A percentile compares a stretch with the other conserved stretches of the same genome.
phyloP scores from a whole-genome alignment of 2,797 vertebrate genomes.

The Falco berigora region DNA sequence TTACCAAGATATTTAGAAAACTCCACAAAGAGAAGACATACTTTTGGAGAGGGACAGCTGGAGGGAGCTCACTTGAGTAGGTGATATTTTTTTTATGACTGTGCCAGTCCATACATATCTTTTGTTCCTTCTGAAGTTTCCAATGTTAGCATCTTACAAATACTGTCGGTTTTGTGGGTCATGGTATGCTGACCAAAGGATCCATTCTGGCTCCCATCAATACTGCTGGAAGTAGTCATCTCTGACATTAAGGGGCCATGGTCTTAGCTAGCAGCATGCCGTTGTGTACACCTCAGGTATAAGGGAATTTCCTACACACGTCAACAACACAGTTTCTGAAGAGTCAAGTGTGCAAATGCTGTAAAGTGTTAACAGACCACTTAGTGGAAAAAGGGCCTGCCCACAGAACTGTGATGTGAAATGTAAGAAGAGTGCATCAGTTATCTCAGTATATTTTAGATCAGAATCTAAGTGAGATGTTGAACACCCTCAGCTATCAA shows the following conservation, averaged over 20 bases:
- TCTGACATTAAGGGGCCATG: not conserved
- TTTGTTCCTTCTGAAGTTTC: not conserved
- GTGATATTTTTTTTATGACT: not conserved
- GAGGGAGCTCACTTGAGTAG: not conserved
- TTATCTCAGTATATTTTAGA: not conserved
- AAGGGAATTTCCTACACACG: not conserved
- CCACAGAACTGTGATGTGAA: not conserved
- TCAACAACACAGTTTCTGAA: not conserved
- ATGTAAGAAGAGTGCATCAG: not conserved
- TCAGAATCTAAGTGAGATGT: not conserved
- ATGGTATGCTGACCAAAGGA: not conserved
- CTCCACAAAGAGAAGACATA: not conserved
- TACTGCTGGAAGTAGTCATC: not conserved
- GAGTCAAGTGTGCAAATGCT: not conserved
- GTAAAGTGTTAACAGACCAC: not conserved
- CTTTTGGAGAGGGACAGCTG: not conserved
- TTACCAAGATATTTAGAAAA: not conserved
- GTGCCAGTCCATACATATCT: not conserved
- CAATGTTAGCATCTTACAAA: not conserved
- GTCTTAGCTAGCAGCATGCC: not conserved
- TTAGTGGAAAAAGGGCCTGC: not conserved
- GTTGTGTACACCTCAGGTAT: not conserved
- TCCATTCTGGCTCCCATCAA: not conserved
- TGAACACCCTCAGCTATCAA: not conserved
- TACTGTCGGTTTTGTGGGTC: not conserved